Base-by-base conservation (phyloP, 2,888 invertebrate species). In the Mesodorylaimus sp. region DNA sequence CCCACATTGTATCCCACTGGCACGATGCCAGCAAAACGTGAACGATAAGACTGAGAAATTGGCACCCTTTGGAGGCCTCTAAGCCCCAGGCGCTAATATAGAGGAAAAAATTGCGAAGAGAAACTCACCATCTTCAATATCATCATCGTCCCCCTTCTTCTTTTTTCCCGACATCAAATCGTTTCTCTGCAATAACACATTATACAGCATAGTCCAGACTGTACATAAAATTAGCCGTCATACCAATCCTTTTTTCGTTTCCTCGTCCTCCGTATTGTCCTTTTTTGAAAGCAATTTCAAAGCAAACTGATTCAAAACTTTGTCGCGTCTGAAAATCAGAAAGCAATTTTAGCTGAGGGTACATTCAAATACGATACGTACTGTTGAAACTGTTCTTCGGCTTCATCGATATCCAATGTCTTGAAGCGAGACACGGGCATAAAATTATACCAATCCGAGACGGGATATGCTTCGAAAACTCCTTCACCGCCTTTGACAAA, bases 391-490 rank as follows among this genome's bases (percentile, higher is more conserved):
- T 93, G 88, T 62, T 88, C 82, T 65, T 99, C 97, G 0, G 97
- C 97, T 69, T 99, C 95, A 69, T 99, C 97, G 0, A 87, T 86
- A 10, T 88, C 88, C 16, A 99, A 72, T 1, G 89, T 80, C 69
- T 93, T 93, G 67, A 95, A 93, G 47, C 81, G 75, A 60, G 84
- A 82, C 50, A 83, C 79, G 0, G 86, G 83, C 60, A 82, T 80
- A 67, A 88, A 89, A 65, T 86, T 86, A 67, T 87, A 87, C 91
- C 91, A 97, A 70, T 97, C 93, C 50, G 85, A 81, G 7, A 97
- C 74, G 1, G 91, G 89, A 69, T 83, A 87, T 0, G 93, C 93
- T 68, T 93, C 91, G 63, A 93, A 91, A 0, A 83, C 83, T 10
- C 88, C 88, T 68, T 91, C 91, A 0, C 83, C 78, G 1, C 87